These are phyloP conservation scores for Campylorhamphus procurvoides DNA, from an alignment of 2,113 vertebrate genomes.

Conservation along the genomic window DNA sequence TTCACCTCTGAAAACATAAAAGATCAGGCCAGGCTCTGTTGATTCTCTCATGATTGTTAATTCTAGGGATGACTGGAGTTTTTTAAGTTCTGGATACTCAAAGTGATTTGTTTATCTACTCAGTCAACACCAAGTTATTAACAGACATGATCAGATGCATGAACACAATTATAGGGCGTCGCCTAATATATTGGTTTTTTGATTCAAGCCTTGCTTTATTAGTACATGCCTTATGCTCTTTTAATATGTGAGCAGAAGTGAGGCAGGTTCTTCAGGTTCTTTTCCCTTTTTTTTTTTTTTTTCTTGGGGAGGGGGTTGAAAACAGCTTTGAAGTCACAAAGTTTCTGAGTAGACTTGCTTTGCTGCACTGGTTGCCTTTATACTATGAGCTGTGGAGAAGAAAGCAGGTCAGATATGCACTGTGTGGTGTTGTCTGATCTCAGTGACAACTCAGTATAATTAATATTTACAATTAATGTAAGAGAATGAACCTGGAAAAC, in stretches of 20 bases:
- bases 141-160: background rate
- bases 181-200: background rate
- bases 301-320: background rate
- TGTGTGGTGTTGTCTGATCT: background rate
- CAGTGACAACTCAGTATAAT: background rate
- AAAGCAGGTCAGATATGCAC: background rate
- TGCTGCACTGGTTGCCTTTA: background rate
- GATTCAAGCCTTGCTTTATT: background rate
- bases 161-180: background rate
- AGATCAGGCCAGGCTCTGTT: background rate
- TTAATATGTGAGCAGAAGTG: background rate
- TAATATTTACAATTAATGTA: background rate
- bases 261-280: background rate
- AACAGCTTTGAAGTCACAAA: background rate
- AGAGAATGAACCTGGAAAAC: background rate
- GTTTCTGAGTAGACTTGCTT: background rate
- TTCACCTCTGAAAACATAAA: background rate
- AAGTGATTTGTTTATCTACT: background rate
- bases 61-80: background rate
- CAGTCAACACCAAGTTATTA: fast-evolving
- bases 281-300: background rate
- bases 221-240: background rate
- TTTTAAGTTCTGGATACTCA: background rate
- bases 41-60: background rate
- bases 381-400: background rate